phyloP scores from a whole-genome alignment of 1,140 invertebrate genomes.

The Papilio machaon region DNA sequence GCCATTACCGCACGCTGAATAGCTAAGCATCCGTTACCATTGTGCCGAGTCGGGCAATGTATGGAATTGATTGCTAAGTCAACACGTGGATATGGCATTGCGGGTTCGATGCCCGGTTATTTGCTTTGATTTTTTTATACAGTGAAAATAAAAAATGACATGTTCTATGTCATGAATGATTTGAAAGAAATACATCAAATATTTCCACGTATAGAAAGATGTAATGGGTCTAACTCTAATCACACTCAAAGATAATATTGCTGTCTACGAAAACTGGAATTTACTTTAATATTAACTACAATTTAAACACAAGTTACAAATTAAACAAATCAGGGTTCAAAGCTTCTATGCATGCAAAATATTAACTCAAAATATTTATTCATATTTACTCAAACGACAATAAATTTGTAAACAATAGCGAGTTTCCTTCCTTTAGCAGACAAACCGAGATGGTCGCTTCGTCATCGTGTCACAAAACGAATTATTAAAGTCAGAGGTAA shows the following conservation, averaged over 20 bases:
- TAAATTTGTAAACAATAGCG: slow-evolving; percentile 22
- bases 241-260: too few relatives aligned
- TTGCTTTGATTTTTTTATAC: not conserved
- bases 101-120: slow-evolving; percentile 2
- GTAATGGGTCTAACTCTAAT: too few relatives aligned
- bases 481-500: not conserved
- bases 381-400: not conserved
- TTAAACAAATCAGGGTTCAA: too few relatives aligned
- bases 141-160: too few relatives aligned
- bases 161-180: too few relatives aligned
- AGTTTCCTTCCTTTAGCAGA: slow-evolving; percentile 10
- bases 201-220: too few relatives aligned
- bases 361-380: too few relatives aligned
- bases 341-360: too few relatives aligned
- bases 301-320: too few relatives aligned
- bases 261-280: too few relatives aligned
- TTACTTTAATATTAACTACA: too few relatives aligned
- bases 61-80: not conserved
- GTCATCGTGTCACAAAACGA: not conserved
- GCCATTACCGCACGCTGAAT: slow-evolving; percentile 8
- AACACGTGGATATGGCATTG: not conserved
- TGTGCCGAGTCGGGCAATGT: not conserved
- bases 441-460: not conserved
- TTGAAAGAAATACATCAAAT: too few relatives aligned
- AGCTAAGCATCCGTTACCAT: not conserved